A percentile compares a stretch with the other conserved stretches of the same genome.
These are phyloP conservation scores for Drosophila bipectinata DNA, from an alignment of 1,140 invertebrate genomes.

Conservation along the genomic window DNA sequence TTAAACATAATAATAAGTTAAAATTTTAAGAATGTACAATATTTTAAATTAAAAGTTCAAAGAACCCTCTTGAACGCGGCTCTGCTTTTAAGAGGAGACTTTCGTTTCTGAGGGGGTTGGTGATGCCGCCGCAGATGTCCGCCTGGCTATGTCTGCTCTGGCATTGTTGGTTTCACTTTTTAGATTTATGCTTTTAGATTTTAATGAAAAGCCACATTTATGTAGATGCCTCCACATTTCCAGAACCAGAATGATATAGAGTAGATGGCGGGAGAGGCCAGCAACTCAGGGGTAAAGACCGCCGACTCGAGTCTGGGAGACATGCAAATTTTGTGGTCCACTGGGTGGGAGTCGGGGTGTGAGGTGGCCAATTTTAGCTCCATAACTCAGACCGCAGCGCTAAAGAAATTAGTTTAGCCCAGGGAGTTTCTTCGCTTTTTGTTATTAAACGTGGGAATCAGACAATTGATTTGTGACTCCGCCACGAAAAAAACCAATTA, in stretches of 20 bases:
- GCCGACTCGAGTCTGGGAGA: not conserved
- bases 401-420: slow-evolving; percentile 43
- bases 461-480: slow-evolving; percentile 39
- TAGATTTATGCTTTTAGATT: slow-evolving; percentile 78
- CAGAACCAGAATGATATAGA: slow-evolving; percentile 22
- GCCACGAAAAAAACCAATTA: not conserved
- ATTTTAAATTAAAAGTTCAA: not conserved
- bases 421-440: slow-evolving; percentile 13
- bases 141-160: slow-evolving; percentile 42
- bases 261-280: not conserved
- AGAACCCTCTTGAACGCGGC: not conserved
- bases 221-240: slow-evolving; percentile 23
- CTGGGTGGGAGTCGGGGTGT: not conserved
- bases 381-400: slow-evolving; percentile 59
- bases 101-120: not conserved
- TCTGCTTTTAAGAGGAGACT: not conserved
- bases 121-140: slow-evolving; percentile 38
- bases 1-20: no score
- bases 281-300: not conserved
- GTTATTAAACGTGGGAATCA: slow-evolving; percentile 40
- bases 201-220: slow-evolving; percentile 77
- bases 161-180: slow-evolving; percentile 67
- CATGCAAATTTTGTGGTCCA: slow-evolving; percentile 57
- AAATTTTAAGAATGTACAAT: not conserved
- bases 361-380: slow-evolving; percentile 49